A percentile compares a stretch with the other conserved stretches of the same genome.
Conservation (phyloP, 2,113 vertebrate species). For the Psophia crepitans region DNA sequence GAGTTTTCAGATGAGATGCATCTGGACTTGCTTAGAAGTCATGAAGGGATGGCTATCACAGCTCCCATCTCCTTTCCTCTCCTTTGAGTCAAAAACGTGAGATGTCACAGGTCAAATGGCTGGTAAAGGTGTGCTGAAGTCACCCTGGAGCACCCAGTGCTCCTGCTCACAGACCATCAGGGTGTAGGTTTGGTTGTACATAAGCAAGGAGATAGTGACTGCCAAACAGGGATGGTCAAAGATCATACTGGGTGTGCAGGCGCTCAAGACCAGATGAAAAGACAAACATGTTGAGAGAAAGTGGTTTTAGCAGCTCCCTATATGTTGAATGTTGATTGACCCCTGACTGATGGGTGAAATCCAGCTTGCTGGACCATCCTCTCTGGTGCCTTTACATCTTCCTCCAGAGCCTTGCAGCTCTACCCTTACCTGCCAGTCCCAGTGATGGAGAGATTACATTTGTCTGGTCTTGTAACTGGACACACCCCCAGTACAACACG, state of each 20-base stretch:
- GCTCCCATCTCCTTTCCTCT: not conserved
- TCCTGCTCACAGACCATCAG: not conserved
- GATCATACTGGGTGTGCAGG: not conserved
- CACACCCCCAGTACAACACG: fast-evolving
- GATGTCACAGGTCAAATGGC: not conserved
- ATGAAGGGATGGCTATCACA: not conserved
- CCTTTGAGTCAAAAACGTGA: not conserved
- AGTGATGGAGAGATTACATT: not conserved
- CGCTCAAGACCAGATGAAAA: not conserved
- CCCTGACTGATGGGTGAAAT: not conserved
- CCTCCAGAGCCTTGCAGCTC: not conserved
- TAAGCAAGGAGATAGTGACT: not conserved
- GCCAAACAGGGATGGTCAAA: no score
- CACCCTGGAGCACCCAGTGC: not conserved
- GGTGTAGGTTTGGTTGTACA: not conserved
- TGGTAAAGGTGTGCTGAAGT: not conserved
- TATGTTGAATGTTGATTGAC: not conserved
- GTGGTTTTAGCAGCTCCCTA: not conserved
- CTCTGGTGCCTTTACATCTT: not conserved
- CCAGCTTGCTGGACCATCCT: not conserved
- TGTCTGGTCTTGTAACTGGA: not conserved
- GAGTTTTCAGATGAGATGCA: not conserved
- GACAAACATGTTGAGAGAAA: not conserved
- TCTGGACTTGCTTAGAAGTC: not conserved
- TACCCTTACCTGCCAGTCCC: not conserved